Evolutionary conservation across 2,113 vertebrate species (phyloP), one percentile per base, ranked within the genome.

Genomic region (Actenoides lindsayi): DNA sequence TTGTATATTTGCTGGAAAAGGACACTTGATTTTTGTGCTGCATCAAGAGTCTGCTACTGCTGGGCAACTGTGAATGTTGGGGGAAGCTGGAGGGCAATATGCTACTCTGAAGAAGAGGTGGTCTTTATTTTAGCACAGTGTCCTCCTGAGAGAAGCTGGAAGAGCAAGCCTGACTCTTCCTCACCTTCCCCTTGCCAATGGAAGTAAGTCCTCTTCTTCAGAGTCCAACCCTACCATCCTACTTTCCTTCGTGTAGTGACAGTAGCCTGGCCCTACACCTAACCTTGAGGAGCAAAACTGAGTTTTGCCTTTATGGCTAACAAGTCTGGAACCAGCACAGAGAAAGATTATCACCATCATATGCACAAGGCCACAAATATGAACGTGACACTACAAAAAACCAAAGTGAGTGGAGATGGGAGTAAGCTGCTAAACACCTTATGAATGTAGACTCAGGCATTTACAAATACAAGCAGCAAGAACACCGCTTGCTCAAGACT

Each of bases 201-300:
- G 37, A 37, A 37, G 37, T 0, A 33, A 0, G 1, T 21, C 33
- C 33, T 74, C 23, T 31, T 42, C 80, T 56, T 18, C 5, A 19
- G 13, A 48, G 37, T 10, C 44, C 73, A 81, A 5, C 11, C 11
- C 10, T n/a, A 14, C 6, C 37, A 67, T 44, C n/a, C 10, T 31
- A 11, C 15, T 68, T 21, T 35, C 65, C 51, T 33, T 30, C 42
- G 15, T 13, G 17, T 3, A 53, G 35, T 3, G 28, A 70, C 25
- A 75, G 25, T 0, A 81, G 16, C n/a, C 46, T 57, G 71, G 24
- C 6, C 25, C 17, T 21, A 41, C 13, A 9, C 5, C 46, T 30
- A 27, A n/a, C 15, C 23, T 6, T 14, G 31, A 48, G 33, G 0
- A 3, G 42, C 8, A 77, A 65, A 80, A 73, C 0, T 48, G 25